Conservation (phyloP, 2,113 vertebrate species). For the Stegostoma tigrinum region DNA sequence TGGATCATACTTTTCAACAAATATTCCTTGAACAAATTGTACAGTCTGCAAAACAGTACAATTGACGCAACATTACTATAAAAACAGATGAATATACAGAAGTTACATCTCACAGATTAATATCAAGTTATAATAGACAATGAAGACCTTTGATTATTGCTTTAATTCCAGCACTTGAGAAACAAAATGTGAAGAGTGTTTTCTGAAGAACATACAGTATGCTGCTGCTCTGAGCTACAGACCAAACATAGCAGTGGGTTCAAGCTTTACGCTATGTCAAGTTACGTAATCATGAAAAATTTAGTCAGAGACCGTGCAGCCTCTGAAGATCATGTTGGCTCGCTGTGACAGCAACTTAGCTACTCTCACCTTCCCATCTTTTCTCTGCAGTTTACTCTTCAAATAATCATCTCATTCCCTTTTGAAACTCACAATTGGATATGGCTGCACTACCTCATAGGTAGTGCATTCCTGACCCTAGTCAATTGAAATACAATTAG, state of each 20-base stretch:
- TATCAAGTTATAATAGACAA: not conserved
- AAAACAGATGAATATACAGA: not conserved
- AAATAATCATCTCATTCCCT: not conserved
- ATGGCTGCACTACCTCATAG: not conserved
- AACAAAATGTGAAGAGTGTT: not conserved
- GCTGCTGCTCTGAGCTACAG: not conserved
- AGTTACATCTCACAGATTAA: not conserved
- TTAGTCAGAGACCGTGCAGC: not conserved
- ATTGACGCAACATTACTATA: not conserved
- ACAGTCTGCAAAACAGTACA: conserved; percentile 62
- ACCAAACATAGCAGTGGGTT: not conserved
- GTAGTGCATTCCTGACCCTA: not conserved
- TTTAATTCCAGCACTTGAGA: not conserved
- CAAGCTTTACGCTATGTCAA: not conserved
- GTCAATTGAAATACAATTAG: not conserved
- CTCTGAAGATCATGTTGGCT: not conserved
- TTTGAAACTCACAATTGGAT: not conserved
- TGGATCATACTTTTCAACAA: conserved; percentile 78
- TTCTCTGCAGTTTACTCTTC: not conserved
- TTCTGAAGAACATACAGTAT: not conserved
- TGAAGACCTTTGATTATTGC: not conserved
- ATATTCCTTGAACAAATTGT: conserved; percentile 80
- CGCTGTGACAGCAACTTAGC: not conserved
- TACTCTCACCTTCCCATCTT: not conserved
- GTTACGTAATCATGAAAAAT: not conserved